A percentile compares a stretch with the other conserved stretches of the same genome.
These are phyloP conservation scores for Chiroxiphia lanceolata DNA, from an alignment of 2,797 vertebrate species.

Conservation along the genomic window DNA sequence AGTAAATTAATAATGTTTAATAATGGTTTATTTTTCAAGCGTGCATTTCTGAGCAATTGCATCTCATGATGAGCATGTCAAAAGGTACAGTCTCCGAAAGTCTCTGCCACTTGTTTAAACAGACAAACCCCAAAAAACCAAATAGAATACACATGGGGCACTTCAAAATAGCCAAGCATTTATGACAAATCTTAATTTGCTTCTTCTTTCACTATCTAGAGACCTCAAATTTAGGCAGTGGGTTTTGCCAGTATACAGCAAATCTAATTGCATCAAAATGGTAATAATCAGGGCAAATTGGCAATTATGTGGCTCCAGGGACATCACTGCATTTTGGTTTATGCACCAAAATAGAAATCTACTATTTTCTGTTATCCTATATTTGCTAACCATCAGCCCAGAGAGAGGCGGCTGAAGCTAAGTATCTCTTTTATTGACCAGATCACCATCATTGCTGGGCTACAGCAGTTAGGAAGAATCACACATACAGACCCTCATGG, in stretches of 20 bases:
- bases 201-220: neutral
- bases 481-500: neutral
- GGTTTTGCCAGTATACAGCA: neutral
- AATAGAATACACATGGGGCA: neutral
- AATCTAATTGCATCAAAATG: neutral
- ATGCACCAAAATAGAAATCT: neutral
- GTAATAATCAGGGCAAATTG: neutral
- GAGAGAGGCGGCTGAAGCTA: neutral
- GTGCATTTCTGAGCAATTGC: neutral
- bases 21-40: neutral
- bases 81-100: neutral
- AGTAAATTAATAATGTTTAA: neutral
- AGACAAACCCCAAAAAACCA: neutral
- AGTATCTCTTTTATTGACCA: neutral
- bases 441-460: neutral
- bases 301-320: neutral
- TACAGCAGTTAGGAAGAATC: neutral
- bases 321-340: neutral
- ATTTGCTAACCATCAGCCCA: neutral
- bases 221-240: neutral
- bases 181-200: neutral
- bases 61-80: neutral
- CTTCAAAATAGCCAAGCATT: neutral
- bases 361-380: neutral
- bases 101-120: neutral